These are phyloP conservation scores for Megathymus violae DNA, from an alignment of 1,140 invertebrate species.

Conservation along the genomic window DNA sequence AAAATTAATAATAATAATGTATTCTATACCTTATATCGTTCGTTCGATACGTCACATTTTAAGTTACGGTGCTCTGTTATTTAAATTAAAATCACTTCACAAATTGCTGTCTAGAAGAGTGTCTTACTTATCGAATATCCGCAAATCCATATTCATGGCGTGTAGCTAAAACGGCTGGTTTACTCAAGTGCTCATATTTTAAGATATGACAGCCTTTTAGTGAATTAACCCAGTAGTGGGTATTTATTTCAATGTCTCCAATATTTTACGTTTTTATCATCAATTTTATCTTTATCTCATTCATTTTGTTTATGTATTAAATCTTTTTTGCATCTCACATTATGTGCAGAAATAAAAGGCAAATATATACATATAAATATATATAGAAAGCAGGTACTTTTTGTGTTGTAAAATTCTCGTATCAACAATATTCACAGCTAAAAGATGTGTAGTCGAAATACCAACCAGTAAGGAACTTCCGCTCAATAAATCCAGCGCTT, in stretches of 20 bases:
- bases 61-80: not conserved
- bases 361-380: too few species aligned
- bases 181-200: not conserved
- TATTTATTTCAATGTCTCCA: not conserved
- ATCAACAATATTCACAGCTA: conserved; percentile 13
- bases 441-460: conserved; percentile 13
- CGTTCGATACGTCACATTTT: too few species aligned
- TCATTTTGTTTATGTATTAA: too few species aligned
- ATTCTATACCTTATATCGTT: too few species aligned
- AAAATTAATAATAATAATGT: too few species aligned
- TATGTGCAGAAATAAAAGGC: too few species aligned
- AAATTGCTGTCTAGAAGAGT: not conserved
- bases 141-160: not conserved
- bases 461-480: conserved; percentile 12
- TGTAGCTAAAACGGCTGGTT: not conserved
- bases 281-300: too few species aligned
- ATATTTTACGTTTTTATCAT: too few species aligned
- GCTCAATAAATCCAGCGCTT: conserved; percentile 25
- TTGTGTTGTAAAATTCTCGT: too few species aligned
- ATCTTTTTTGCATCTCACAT: too few species aligned
- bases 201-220: not conserved
- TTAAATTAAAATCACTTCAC: not conserved
- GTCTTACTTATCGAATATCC: not conserved
- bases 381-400: too few species aligned
- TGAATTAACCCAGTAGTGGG: not conserved